Percentiles rank a stretch among this genome's conserved stretches.
Conservation (phyloP, 2,797 vertebrate species). For the Threskiornis aethiopicus region DNA sequence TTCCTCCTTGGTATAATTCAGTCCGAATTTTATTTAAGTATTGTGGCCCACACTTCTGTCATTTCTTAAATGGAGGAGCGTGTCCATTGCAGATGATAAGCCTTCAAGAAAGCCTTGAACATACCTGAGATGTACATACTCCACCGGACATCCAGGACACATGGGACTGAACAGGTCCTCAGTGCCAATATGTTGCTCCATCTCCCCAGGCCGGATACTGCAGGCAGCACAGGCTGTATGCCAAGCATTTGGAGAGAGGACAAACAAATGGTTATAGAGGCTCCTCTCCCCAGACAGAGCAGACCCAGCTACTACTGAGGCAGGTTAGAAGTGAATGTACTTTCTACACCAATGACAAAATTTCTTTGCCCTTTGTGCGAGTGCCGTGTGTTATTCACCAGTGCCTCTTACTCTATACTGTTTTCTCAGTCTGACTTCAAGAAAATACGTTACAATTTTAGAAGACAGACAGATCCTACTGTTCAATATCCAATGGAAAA, state of each 20-base stretch:
- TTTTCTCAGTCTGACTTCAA: not conserved
- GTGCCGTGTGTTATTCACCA: not conserved
- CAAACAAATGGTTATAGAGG: not conserved
- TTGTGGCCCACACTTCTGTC: not conserved
- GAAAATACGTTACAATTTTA: not conserved
- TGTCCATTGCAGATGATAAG: not conserved
- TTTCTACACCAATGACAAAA: not conserved
- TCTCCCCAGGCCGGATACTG: not conserved
- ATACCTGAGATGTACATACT: rapidly evolving
- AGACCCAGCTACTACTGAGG: not conserved
- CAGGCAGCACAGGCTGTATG: not conserved
- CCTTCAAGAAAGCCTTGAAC: not conserved
- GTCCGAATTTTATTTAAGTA: not conserved
- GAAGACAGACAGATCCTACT: not conserved
- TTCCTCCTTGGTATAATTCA: not conserved
- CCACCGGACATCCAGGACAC: not conserved
- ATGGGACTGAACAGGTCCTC: not conserved
- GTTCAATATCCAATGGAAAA: not conserved
- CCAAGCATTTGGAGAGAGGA: not conserved
- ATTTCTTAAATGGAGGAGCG: not conserved
- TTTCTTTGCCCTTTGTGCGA: not conserved
- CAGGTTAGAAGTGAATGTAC: not conserved
- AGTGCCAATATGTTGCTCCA: not conserved
- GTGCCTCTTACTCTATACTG: not conserved
- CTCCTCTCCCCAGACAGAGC: not conserved